Evolutionary conservation across 2,888 invertebrate genomes (phyloP).

Genomic region (Eupithecia subumbrata): DNA sequence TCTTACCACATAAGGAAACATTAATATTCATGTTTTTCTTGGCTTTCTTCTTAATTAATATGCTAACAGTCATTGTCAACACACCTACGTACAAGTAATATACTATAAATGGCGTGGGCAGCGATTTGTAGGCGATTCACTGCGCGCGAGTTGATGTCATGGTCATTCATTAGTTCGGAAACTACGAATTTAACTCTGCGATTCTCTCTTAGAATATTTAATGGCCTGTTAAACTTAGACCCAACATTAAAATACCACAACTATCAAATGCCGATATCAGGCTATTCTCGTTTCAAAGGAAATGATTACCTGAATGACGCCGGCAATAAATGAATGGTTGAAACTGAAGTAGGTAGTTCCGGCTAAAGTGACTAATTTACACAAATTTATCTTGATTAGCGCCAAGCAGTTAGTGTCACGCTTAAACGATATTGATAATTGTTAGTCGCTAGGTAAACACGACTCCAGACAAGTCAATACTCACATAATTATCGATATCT

Average conservation of each 20-base stretch:
- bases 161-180: conserved; percentile 65
- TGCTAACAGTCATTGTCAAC: conserved; percentile 80
- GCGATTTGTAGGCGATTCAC: conserved; percentile 63
- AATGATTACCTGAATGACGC: conserved; percentile 14
- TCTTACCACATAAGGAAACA: conserved; percentile 58
- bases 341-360: conserved; percentile 20
- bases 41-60: conserved; percentile 82
- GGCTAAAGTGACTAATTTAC: conserved; percentile 33
- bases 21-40: conserved; percentile 75
- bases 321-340: conserved; percentile 21
- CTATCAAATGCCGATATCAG: conserved; percentile 16
- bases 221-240: conserved; percentile 28
- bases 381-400: conserved; percentile 33
- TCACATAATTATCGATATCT: conserved; percentile 24
- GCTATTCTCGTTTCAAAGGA: conserved; percentile 16
- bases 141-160: conserved; percentile 70
- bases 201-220: conserved; percentile 35
- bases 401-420: conserved; percentile 27
- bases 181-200: conserved; percentile 41
- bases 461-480: conserved; percentile 9
- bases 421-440: conserved; percentile 30
- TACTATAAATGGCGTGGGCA: conserved; percentile 60
- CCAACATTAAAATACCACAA: conserved; percentile 20
- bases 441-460: conserved; percentile 26
- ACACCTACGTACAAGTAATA: conserved; percentile 70